Conservation (phyloP, 2,888 invertebrate genomes). For the Pollenia griseotomentosa region DNA sequence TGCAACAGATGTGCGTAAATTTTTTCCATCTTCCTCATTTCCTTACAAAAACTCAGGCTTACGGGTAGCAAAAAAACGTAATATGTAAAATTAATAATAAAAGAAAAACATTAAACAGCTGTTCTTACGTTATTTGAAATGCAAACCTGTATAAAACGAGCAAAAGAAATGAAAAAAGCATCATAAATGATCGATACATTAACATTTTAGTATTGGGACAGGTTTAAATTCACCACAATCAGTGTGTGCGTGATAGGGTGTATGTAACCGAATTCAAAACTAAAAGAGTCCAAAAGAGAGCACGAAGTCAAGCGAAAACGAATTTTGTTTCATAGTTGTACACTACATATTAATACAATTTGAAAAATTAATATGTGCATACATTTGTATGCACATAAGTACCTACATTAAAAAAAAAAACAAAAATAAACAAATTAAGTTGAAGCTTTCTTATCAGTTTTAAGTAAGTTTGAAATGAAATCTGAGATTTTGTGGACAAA, state of each 20-base stretch:
- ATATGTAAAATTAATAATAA: constrained; percentile 6
- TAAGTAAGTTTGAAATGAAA: not conserved
- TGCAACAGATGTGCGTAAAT: constrained; percentile 31
- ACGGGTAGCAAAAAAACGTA: not conserved
- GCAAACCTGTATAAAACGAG: constrained; percentile 13
- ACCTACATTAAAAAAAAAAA: not conserved
- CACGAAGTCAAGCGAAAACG: too few species aligned
- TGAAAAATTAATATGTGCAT: too few species aligned
- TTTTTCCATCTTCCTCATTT: not conserved
- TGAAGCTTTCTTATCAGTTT: not conserved
- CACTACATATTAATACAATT: too few species aligned
- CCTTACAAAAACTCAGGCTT: not conserved
- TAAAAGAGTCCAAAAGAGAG: too few species aligned
- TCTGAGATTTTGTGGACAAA: not conserved
- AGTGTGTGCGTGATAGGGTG: not conserved
- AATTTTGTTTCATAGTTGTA: too few species aligned
- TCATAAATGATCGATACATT: constrained; percentile 7
- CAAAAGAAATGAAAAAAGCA: not conserved
- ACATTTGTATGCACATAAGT: too few species aligned
- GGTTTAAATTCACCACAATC: not conserved
- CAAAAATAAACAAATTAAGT: not conserved
- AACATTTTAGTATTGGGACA: constrained; percentile 15
- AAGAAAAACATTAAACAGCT: constrained; percentile 24
- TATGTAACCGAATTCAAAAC: not conserved
- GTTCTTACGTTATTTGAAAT: not conserved